Conservation (phyloP, 1,140 invertebrate species). For the Ganaspis sp. region DNA sequence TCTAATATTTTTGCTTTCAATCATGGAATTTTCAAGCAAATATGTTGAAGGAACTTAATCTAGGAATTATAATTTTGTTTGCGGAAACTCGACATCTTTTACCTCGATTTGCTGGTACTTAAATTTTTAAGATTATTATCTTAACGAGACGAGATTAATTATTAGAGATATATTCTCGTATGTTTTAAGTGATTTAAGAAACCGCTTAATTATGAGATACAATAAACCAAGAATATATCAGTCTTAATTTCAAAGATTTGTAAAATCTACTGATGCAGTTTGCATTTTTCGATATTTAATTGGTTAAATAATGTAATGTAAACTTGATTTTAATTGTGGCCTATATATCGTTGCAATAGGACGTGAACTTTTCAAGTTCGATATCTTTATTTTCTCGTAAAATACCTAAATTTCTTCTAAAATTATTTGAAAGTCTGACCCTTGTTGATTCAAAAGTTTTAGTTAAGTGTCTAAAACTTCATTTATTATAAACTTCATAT, state of each 20-base stretch:
- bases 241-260: not conserved
- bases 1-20: too few relatives aligned
- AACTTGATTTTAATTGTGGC: not conserved
- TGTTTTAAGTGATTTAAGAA: not conserved
- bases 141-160: not conserved
- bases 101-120: slow-evolving; percentile 12
- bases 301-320: too few relatives aligned
- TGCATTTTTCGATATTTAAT: not conserved
- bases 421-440: too few relatives aligned
- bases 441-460: too few relatives aligned
- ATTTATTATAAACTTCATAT: too few relatives aligned
- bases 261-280: not conserved
- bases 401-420: too few relatives aligned
- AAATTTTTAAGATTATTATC: not conserved
- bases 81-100: not conserved
- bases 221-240: too few relatives aligned
- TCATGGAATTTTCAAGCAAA: too few relatives aligned
- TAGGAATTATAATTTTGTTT: not conserved
- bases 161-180: not conserved
- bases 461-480: too few relatives aligned
- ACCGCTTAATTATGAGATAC: not conserved
- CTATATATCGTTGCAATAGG: not conserved
- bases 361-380: not conserved
- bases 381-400: not conserved
- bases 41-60: too few relatives aligned